Conservation (phyloP, 2,888 invertebrate species). For the Drosophila cracens region DNA sequence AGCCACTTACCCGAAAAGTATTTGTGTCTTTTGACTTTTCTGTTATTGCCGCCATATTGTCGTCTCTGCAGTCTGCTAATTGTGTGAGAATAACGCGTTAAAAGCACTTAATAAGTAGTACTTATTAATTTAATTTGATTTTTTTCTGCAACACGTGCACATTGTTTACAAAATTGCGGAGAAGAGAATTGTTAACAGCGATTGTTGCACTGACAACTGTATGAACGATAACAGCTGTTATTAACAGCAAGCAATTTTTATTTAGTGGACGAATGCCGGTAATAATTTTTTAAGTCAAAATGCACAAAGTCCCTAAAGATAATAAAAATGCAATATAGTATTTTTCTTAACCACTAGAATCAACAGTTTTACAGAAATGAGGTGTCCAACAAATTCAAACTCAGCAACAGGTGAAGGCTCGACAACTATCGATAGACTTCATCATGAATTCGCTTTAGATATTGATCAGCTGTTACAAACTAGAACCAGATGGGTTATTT, state of each 20-base stretch:
- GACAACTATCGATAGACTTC: background rate
- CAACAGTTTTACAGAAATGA: background rate
- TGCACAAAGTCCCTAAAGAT: background rate
- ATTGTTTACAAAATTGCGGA: constrained; percentile 50
- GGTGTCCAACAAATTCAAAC: background rate
- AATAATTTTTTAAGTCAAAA: background rate
- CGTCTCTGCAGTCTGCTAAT: background rate
- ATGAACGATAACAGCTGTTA: background rate
- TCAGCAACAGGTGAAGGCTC: constrained; percentile 1
- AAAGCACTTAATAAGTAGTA: background rate
- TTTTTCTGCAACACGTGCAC: constrained; percentile 45
- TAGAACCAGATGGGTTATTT: background rate
- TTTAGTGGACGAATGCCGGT: background rate
- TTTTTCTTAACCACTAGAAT: background rate
- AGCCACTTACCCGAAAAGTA: constrained; percentile 89
- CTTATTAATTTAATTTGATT: constrained; percentile 1
- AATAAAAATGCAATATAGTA: background rate
- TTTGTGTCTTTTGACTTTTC: constrained; percentile 90
- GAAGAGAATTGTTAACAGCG: constrained; percentile 9
- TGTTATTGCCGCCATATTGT: constrained; percentile 59
- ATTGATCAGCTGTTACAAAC: background rate
- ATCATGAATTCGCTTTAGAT: background rate
- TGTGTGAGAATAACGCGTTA: background rate
- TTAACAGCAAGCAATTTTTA: background rate
- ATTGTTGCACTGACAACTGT: background rate